Conservation (phyloP, 2,113 vertebrate genomes). For the Hippoglossus stenolepis region DNA sequence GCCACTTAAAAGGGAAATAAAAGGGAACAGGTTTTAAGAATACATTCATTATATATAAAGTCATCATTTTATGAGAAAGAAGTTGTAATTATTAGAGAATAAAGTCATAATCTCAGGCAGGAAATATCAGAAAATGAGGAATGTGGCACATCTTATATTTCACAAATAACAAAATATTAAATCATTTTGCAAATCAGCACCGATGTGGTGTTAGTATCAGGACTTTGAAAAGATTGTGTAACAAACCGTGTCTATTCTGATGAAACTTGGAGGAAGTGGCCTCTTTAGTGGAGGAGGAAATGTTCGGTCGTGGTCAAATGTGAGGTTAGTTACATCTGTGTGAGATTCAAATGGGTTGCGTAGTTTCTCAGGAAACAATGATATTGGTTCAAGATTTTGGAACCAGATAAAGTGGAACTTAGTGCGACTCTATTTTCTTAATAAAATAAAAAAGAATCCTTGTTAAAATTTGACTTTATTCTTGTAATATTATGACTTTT, state of each 20-base stretch:
- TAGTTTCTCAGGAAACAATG: not conserved
- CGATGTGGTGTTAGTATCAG: not conserved
- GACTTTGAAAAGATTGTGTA: not conserved
- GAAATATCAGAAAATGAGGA: too few species aligned
- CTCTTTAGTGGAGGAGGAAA: not conserved
- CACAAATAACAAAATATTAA: too few species aligned
- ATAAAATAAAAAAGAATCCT: too few species aligned
- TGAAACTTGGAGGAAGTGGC: not conserved
- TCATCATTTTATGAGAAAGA: too few species aligned
- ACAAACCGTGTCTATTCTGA: not conserved
- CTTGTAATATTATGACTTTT: too few species aligned
- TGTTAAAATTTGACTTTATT: too few species aligned
- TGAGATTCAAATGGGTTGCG: not conserved
- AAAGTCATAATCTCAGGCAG: too few species aligned
- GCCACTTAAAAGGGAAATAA: not conserved
- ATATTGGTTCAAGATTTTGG: not conserved
- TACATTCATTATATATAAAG: not conserved
- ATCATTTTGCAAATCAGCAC: too few species aligned
- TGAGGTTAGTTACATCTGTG: not conserved
- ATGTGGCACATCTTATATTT: too few species aligned
- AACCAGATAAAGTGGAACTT: not conserved
- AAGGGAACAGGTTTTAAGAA: not conserved
- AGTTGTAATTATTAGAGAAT: too few species aligned
- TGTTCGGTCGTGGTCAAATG: not conserved
- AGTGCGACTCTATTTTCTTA: not conserved